A percentile compares a stretch with the other conserved stretches of the same genome.
Evolutionary conservation across 2,888 invertebrate genomes (phyloP).

Genomic region (Laothoe populi): DNA sequence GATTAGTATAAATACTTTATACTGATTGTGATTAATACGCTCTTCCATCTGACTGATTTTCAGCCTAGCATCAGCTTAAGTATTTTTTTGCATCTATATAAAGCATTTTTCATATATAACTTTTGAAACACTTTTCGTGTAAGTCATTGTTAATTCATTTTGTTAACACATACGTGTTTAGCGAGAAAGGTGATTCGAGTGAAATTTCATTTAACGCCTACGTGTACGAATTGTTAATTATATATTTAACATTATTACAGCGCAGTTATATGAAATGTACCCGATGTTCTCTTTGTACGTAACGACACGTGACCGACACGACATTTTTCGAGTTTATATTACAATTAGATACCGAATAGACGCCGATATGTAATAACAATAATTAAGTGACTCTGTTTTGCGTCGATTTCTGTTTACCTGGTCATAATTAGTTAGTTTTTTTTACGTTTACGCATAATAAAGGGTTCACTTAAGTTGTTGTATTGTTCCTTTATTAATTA

Average conservation of each 20-base stretch:
- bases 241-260: constrained; percentile 30
- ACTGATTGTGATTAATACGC: too few species aligned
- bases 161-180: constrained; percentile 22
- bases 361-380: too few species aligned
- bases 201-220: constrained; percentile 31
- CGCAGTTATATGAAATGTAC: constrained; percentile 12
- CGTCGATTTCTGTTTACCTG: too few species aligned
- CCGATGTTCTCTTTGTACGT: neutral
- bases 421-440: too few species aligned
- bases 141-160: constrained; percentile 26
- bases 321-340: neutral
- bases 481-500: too few species aligned
- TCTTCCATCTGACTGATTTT: too few species aligned
- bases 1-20: too few species aligned
- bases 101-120: neutral
- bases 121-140: constrained; percentile 10
- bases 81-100: neutral
- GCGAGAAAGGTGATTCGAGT: constrained; percentile 30
- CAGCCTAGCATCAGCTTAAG: neutral
- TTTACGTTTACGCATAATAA: too few species aligned
- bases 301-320: constrained; percentile 1
- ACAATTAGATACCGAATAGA: too few species aligned
- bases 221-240: constrained; percentile 34
- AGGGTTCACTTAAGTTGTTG: too few species aligned
- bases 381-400: too few species aligned